Conservation (phyloP, 2,113 vertebrate species). For the Hemibagrus wyckioides region DNA sequence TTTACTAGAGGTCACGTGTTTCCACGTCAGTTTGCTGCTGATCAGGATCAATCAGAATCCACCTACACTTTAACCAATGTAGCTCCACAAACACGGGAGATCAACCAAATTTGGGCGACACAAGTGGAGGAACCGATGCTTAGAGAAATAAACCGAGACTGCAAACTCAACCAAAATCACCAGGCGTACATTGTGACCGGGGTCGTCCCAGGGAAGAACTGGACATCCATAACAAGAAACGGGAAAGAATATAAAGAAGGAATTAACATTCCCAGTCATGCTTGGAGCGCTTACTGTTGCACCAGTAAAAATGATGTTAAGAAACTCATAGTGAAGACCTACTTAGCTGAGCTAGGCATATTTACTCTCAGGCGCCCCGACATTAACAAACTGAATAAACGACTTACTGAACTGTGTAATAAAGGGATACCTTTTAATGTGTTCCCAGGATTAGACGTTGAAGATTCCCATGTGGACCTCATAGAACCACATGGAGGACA, state of each 20-base stretch:
- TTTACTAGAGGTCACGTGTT: slow-evolving; percentile 5
- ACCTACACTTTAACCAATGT: slow-evolving; percentile 26
- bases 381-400: neutral
- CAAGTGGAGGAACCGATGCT: neutral
- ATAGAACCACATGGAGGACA: too few relatives aligned
- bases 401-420: neutral
- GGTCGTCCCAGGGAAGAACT: neutral
- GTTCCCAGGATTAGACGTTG: neutral
- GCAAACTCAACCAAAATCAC: neutral
- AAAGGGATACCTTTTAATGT: neutral
- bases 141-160: accelerated
- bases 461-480: too few relatives aligned
- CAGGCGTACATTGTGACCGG: slow-evolving; percentile 18
- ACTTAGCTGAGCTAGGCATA: neutral
- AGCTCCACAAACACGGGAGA: neutral
- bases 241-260: neutral
- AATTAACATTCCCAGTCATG: slow-evolving; percentile 1
- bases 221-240: neutral
- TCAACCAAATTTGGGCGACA: neutral
- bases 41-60: neutral
- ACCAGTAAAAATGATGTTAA: neutral
- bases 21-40: neutral
- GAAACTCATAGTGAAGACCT: neutral
- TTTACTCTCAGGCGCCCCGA: accelerated
- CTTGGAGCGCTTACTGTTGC: slow-evolving; percentile 21